Conservation (phyloP, 2,888 invertebrate species). For the Acleris literana region DNA sequence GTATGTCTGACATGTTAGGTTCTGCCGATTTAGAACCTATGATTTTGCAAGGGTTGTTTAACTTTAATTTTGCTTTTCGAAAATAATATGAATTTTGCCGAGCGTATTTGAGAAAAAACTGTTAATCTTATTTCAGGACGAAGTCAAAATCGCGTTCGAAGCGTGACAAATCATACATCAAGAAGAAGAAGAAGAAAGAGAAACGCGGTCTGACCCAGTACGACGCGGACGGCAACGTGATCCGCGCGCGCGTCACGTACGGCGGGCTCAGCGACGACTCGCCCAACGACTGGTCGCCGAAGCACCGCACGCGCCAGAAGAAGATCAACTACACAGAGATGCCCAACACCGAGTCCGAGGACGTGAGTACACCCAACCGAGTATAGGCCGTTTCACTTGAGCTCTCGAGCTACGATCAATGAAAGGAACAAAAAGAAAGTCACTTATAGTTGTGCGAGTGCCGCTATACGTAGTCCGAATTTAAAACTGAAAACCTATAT, state of each 20-base stretch:
- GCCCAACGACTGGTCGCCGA: constrained; percentile 83
- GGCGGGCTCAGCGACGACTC: constrained; percentile 80
- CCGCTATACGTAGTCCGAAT: too few relatives aligned
- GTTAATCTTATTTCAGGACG: not conserved
- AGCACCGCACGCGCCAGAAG: constrained; percentile 87
- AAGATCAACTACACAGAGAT: constrained; percentile 91
- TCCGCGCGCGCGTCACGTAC: constrained; percentile 78
- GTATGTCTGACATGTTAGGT: too few relatives aligned
- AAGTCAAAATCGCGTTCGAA: constrained; percentile 17
- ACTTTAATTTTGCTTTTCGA: too few relatives aligned
- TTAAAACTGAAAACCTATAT: too few relatives aligned
- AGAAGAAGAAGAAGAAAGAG: constrained; percentile 40
- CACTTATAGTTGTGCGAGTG: too few relatives aligned
- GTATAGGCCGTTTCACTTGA: too few relatives aligned
- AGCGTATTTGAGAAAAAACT: too few relatives aligned
- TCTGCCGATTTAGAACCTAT: too few relatives aligned
- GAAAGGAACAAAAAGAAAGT: too few relatives aligned
- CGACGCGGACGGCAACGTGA: constrained; percentile 68
- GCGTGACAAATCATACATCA: constrained; percentile 15
- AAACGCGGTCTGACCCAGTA: constrained; percentile 59
- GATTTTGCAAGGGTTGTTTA: too few relatives aligned
- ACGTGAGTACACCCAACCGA: constrained; percentile 71
- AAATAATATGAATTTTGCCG: too few relatives aligned
- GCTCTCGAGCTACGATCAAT: too few relatives aligned
- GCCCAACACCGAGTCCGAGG: constrained; percentile 89